Evolutionary conservation across 2,113 vertebrate genomes (phyloP), one percentile per base, ranked within the genome.

Genomic region (Dicrurus megarhynchus): DNA sequence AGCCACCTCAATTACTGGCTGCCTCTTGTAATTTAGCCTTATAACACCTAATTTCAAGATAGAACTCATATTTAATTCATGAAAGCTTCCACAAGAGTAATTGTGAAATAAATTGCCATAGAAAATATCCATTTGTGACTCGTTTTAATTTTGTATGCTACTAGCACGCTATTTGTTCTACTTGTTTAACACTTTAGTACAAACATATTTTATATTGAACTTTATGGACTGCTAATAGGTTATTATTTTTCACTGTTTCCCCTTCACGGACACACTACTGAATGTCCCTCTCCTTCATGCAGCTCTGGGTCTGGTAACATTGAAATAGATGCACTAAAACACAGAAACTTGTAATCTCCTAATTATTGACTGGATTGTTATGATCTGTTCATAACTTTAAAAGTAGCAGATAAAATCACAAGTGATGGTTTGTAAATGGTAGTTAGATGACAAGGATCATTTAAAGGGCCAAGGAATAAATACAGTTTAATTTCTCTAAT

Each of bases 61-160:
- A 99, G 98, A 99, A 99, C 99, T 99, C 99, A 99, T 99, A 99
- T 99, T 99, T 99, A 99, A 99, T 99, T 99, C 99, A 99, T 99
- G 99, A 99, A 99, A 99, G 98, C 98, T 98, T 98, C 98, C 98
- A 98, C 98, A 98, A 98, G 98, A 99, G 99, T 99, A 99, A 99
- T 99, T 99, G 99, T 99, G 99, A 99, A 99, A 99, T 99, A 99
- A 99, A 99, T 99, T 99, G 99, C 98, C 98, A 98, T 98, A 98
- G 98, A 99, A 99, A 99, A 99, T 98, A 98, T 98, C 98, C 98
- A 98, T 99, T 99, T 99, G 98, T 98, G 98, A 98, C 98, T 98
- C 97, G 96, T 99, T 98, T 98, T 98, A 98, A 99, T 98, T 99
- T 98, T 98, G 97, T 98, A 98, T 98, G 98, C 98, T 97, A 97